These are phyloP conservation scores for Mizuhopecten yessoensis DNA, from an alignment of 1,140 invertebrate species.

Conservation along the genomic window DNA sequence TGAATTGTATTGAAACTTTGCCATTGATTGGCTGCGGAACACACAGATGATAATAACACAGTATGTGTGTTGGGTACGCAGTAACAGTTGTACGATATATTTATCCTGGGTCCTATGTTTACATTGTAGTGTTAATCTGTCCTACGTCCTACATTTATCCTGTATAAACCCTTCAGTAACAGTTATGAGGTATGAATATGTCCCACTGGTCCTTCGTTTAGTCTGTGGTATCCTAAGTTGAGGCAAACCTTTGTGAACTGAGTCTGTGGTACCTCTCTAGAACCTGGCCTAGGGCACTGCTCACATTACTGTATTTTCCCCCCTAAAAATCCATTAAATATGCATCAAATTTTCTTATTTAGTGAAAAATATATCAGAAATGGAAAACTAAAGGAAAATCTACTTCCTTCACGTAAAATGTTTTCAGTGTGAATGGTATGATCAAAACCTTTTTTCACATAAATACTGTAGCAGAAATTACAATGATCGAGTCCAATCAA, in stretches of 20 bases:
- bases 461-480: neutral
- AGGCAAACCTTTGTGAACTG: too few species aligned
- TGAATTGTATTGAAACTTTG: conserved; percentile 21
- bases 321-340: neutral
- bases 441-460: neutral
- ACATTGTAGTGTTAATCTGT: too few species aligned
- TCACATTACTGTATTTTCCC: neutral
- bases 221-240: too few species aligned
- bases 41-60: neutral
- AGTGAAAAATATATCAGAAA: neutral
- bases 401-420: neutral
- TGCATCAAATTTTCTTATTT: neutral
- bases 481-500: neutral
- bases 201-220: neutral
- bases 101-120: neutral
- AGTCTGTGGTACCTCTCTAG: too few species aligned
- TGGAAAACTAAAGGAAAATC: neutral
- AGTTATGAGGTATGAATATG: neutral
- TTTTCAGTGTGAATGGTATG: neutral
- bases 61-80: neutral
- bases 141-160: neutral
- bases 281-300: neutral
- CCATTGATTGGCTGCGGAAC: conserved; percentile 5
- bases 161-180: too few species aligned
- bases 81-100: neutral